Evolutionary conservation across 1,140 invertebrate genomes (phyloP).

Genomic region (Aphidius gifuensis): DNA sequence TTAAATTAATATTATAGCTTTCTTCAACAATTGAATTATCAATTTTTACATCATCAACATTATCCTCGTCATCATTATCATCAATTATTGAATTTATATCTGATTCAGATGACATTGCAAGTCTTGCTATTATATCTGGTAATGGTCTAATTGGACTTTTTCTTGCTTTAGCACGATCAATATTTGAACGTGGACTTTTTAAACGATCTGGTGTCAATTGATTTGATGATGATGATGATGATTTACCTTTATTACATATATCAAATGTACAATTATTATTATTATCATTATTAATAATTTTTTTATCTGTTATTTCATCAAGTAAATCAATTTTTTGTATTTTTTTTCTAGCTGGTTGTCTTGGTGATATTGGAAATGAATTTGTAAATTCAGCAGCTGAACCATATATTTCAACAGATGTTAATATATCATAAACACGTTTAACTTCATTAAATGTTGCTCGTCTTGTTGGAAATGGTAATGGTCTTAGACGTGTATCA

Average conservation of each 20-base stretch:
- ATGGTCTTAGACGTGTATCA: constrained; percentile 66
- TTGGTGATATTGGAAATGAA: constrained; percentile 48
- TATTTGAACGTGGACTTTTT: constrained; percentile 33
- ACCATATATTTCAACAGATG: constrained; percentile 75
- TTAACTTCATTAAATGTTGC: constrained; percentile 80
- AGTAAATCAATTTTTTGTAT: constrained; percentile 30
- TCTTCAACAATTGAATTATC: constrained; percentile 34
- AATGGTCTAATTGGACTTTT: constrained; percentile 54
- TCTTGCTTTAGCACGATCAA: constrained; percentile 58
- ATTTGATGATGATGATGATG: constrained; percentile 19
- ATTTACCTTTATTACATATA: constrained; percentile 23
- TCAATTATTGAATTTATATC: constrained; percentile 37
- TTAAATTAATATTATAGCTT: constrained; percentile 49
- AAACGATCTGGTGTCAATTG: constrained; percentile 30
- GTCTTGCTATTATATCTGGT: constrained; percentile 45
- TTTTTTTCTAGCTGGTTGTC: constrained; percentile 42
- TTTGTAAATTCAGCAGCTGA: constrained; percentile 55
- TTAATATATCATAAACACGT: constrained; percentile 69
- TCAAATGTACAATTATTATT: background rate
- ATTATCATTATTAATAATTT: too few species aligned
- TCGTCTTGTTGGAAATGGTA: constrained; percentile 80
- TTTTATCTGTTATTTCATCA: constrained; percentile 23
- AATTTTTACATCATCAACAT: constrained; percentile 14
- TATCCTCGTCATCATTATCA: too few species aligned
- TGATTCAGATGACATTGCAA: constrained; percentile 44